These are phyloP conservation scores for Ctenopoma kingsleyae DNA, from an alignment of 2,797 vertebrate genomes.

Conservation along the genomic window DNA sequence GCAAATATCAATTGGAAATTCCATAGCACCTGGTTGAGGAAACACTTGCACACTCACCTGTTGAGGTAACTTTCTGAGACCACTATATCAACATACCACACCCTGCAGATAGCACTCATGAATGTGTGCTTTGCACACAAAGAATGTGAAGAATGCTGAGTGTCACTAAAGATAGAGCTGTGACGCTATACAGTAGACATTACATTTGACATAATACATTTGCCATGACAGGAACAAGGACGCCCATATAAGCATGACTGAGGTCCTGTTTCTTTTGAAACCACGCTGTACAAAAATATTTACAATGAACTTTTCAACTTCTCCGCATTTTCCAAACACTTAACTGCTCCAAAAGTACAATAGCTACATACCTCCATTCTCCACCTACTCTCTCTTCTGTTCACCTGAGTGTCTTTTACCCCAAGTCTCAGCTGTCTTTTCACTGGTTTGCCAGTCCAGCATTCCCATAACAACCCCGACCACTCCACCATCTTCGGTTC, in stretches of 20 bases:
- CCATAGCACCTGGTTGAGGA: not conserved
- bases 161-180: conserved; percentile 68
- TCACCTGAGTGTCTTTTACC: not conserved
- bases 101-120: conserved; percentile 46
- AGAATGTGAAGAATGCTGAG: conserved; percentile 70
- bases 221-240: conserved; percentile 38
- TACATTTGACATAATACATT: conserved; percentile 60
- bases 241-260: conserved; percentile 16
- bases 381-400: not conserved
- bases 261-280: conserved; percentile 37
- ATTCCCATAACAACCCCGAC: conserved; percentile 5
- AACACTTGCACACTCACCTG: conserved; percentile 61
- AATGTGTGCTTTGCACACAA: conserved; percentile 37
- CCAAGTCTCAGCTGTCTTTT: conserved; percentile 2
- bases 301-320: conserved; percentile 39
- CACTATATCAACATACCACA: conserved; percentile 42
- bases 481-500: conserved; percentile 8
- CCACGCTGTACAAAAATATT: conserved; percentile 54
- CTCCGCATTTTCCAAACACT: conserved; percentile 36
- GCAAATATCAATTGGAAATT: not conserved
- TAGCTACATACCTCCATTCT: conserved; percentile 6
- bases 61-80: conserved; percentile 46
- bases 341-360: conserved; percentile 20
- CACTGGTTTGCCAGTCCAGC: not conserved
- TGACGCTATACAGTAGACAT: conserved; percentile 33